Percentiles rank a stretch among this genome's conserved stretches.
Conservation (phyloP, 2,797 vertebrate species). For the Neostethus bicornis region DNA sequence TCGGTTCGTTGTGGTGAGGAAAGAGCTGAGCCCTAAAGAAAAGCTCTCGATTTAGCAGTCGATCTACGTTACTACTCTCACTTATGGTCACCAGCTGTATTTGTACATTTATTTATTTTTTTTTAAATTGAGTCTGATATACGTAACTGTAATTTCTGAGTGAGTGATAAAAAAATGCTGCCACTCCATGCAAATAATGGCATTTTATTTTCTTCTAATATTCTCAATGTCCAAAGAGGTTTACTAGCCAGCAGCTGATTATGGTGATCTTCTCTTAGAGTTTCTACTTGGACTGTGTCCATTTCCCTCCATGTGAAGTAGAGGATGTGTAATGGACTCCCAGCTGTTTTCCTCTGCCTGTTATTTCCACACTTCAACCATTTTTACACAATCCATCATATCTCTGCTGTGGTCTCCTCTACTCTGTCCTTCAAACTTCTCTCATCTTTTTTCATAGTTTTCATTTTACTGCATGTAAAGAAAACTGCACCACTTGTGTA, state of each 20-base stretch:
- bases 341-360: constrained; percentile 21
- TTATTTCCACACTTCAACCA: constrained; percentile 35
- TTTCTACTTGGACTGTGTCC: neutral
- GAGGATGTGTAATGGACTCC: constrained; percentile 19
- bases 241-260: neutral
- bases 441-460: constrained; percentile 5
- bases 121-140: too few relatives aligned
- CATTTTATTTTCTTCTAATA: neutral
- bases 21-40: too few relatives aligned
- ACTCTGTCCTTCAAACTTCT: constrained; percentile 4
- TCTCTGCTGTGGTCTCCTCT: neutral
- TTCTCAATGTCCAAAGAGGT: neutral
- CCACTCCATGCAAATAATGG: neutral
- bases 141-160: too few relatives aligned
- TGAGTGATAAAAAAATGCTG: neutral
- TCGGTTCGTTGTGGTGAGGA: too few relatives aligned
- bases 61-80: too few relatives aligned
- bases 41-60: too few relatives aligned
- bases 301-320: neutral
- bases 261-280: neutral
- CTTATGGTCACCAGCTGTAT: too few relatives aligned
- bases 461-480: neutral
- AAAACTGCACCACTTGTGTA: constrained; percentile 2
- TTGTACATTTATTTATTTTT: too few relatives aligned
- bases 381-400: constrained; percentile 12